Evolutionary conservation across 2,797 vertebrate genomes (phyloP), one percentile per base, ranked within the genome.

Genomic region (Mus spretus): DNA sequence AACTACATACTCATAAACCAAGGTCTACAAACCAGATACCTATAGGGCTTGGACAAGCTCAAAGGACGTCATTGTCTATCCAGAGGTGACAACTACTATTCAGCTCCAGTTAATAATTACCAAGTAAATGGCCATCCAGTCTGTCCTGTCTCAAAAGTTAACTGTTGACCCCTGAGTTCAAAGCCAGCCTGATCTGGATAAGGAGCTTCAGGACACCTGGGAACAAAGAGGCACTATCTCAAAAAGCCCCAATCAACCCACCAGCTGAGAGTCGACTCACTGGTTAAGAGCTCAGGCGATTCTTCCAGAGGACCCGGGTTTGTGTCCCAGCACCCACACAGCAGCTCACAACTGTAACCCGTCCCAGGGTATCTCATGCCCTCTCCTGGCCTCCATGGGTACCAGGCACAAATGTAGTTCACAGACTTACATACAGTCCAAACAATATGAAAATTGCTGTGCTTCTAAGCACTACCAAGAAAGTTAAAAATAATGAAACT

Each of bases 401-500:
- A 70, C 63, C 34, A 70, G 47, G 65, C 20, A 37, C 65, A 53
- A 86, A 86, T 34, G 15, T 86, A 34, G 47, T 70, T 15, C 31
- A 53, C 65, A 86, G 13, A 70, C 12, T 86, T 53, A 70, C 19
- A 53, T 53, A 34, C 63, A 86, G 47, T 53, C 63, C 31, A 86
- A 53, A 70, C 59, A 83, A 61, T 83, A 95, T 34, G 34, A 67
- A 89, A 94, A 93, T 90, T 22, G 55, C 55, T 91, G 14, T 89
- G 65, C 84, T 96, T 96, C 82, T 79, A 95, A 94, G 91, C 31
- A 86, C 2, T 89, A n/a, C 14, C 28, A 89, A 96, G 40, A 88
- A 22, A 84, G 63, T 84, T 65, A 3, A n/a, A 34, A 78, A 80
- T 1, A 50, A 31, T 9, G 6, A 44, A 40, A 53, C 31, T 9